These are phyloP conservation scores for Capra hircus DNA, from an alignment of 2,113 vertebrate species.

Conservation along the genomic window DNA sequence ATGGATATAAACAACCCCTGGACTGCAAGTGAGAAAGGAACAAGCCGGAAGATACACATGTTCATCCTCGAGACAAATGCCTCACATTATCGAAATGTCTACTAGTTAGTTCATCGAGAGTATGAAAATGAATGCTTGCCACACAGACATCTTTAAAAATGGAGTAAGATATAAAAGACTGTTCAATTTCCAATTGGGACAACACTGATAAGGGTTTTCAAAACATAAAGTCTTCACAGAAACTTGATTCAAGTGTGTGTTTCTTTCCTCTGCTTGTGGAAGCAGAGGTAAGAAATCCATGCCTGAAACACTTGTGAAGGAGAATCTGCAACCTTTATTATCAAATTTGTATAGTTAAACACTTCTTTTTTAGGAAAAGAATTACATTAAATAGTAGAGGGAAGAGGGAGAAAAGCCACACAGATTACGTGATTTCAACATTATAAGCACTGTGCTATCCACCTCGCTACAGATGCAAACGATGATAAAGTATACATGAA, in stretches of 20 bases:
- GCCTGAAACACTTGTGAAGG: not conserved
- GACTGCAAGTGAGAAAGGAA: not conserved
- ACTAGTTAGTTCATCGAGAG: not conserved
- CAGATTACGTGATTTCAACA: not conserved
- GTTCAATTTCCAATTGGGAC: not conserved
- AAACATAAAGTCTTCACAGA: not conserved
- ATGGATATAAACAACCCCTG: not conserved
- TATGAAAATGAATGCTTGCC: not conserved
- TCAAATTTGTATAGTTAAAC: not conserved
- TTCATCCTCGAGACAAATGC: not conserved
- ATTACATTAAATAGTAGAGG: not conserved
- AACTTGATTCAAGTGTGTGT: not conserved
- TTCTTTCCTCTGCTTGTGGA: not conserved
- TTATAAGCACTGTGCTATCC: not conserved
- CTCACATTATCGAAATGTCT: not conserved
- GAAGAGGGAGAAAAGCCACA: not conserved
- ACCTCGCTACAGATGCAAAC: not conserved
- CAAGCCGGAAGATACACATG: not conserved
- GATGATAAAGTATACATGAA: not conserved
- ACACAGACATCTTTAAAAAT: not conserved
- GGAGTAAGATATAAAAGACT: not conserved
- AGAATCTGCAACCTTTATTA: not conserved
- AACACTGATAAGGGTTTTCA: not conserved
- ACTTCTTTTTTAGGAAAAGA: not conserved
- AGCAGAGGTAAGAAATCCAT: not conserved